Conservation (phyloP, 2,888 invertebrate species). For the Drosophila cognata region DNA sequence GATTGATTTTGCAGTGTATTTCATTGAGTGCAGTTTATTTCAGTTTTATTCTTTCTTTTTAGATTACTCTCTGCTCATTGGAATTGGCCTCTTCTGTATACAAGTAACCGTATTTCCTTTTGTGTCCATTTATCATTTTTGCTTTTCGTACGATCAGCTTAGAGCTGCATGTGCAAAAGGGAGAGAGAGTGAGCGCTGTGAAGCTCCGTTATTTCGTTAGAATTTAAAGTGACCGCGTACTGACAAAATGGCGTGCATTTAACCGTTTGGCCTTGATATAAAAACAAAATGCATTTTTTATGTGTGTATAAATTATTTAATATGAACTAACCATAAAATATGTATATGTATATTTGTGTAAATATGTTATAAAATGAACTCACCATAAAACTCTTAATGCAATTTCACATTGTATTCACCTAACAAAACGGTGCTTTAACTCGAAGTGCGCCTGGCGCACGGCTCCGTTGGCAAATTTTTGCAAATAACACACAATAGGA, state of each 20-base stretch:
- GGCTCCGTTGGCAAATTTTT: conserved; percentile 59
- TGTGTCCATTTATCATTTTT: conserved; percentile 26
- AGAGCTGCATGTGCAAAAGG: conserved; percentile 40
- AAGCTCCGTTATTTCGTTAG: conserved; percentile 54
- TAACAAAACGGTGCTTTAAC: conserved; percentile 62
- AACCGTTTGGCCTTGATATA: conserved; percentile 1
- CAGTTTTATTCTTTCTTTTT: conserved; percentile 8
- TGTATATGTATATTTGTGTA: not conserved
- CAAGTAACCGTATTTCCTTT: conserved; percentile 43
- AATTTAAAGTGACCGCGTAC: conserved; percentile 34
- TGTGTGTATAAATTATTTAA: too few relatives aligned
- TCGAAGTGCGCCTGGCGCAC: conserved; percentile 69
- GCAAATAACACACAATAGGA: conserved; percentile 55
- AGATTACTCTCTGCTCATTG: conserved; percentile 24
- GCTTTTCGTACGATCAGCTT: conserved; percentile 23
- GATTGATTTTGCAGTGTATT: conserved; percentile 30
- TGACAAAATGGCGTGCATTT: conserved; percentile 30
- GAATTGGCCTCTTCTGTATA: conserved; percentile 33
- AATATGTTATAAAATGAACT: conserved; percentile 1
- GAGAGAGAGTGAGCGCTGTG: conserved; percentile 6
- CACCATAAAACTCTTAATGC: conserved; percentile 4
- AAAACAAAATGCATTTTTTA: conserved; percentile 1
- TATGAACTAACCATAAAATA: conserved; percentile 22
- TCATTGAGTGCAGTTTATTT: conserved; percentile 42
- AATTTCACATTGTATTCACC: conserved; percentile 7